Evolutionary conservation across 1,140 invertebrate species (phyloP).

Genomic region (Zaprionus ghesquierei): DNA sequence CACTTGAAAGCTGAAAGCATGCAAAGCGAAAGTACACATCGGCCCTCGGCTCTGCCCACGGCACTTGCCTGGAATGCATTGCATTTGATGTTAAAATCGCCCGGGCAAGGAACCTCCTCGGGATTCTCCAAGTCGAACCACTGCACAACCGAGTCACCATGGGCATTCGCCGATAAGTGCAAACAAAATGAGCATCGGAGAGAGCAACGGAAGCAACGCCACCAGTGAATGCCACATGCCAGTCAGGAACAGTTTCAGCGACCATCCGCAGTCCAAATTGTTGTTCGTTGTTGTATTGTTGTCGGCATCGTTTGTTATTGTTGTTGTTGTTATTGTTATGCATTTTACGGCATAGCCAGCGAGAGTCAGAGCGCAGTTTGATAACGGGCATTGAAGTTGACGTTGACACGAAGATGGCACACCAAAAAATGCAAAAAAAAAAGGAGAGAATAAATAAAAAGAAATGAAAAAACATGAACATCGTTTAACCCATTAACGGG

Average conservation of each 20-base stretch:
- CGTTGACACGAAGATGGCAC: conserved; percentile 63
- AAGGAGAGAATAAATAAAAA: conserved; percentile 24
- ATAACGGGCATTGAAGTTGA: conserved; percentile 71
- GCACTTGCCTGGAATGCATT: conserved; percentile 82
- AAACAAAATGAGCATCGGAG: conserved; percentile 69
- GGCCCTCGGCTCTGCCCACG: conserved; percentile 7
- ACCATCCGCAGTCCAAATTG: conserved; percentile 48
- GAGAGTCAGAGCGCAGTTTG: conserved; percentile 47
- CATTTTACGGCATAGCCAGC: conserved; percentile 60
- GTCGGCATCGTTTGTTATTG: conserved; percentile 17
- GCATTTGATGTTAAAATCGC: conserved; percentile 86
- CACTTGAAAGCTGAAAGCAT: conserved; percentile 72
- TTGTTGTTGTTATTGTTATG: conserved; percentile 56
- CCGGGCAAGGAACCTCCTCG: conserved; percentile 87
- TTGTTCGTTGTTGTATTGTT: conserved; percentile 41
- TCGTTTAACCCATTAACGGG: conserved; percentile 16
- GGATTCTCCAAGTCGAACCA: conserved; percentile 93
- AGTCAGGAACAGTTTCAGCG: conserved; percentile 68
- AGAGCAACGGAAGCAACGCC: conserved; percentile 55
- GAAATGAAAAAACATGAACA: conserved; percentile 38
- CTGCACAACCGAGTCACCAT: conserved; percentile 82
- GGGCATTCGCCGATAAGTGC: conserved; percentile 73
- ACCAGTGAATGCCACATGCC: conserved; percentile 77
- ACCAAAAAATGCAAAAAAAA: conserved; percentile 43
- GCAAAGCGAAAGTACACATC: conserved; percentile 72